Conservation (phyloP, 2,113 vertebrate species). For the Callipepla californica region DNA sequence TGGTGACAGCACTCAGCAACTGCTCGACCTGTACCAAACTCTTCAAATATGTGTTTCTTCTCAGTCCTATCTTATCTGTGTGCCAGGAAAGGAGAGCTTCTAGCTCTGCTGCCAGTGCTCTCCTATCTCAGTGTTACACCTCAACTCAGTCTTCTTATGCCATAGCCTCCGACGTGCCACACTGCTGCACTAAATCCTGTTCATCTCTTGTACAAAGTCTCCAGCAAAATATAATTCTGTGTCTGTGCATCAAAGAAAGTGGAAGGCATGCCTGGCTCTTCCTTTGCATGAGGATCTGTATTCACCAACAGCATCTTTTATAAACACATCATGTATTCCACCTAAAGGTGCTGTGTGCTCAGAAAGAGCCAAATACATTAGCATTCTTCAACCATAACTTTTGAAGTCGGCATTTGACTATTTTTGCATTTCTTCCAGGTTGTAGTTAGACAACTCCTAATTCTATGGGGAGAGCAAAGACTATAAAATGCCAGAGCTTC, state of each 20-base stretch:
- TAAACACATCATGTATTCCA: slow-evolving; percentile 74
- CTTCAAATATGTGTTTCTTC: not conserved
- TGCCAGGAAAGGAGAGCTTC: not conserved
- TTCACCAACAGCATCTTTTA: slow-evolving; percentile 33
- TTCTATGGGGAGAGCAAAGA: slow-evolving; percentile 73
- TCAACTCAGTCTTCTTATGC: not conserved
- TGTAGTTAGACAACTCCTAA: slow-evolving; percentile 78
- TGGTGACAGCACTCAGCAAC: not conserved
- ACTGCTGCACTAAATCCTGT: rapidly evolving
- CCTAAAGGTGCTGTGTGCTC: slow-evolving; percentile 69
- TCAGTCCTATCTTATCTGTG: not conserved
- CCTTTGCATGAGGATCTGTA: not conserved
- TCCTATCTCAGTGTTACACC: not conserved
- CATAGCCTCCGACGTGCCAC: not conserved
- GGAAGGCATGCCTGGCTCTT: not conserved
- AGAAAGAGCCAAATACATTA: slow-evolving; percentile 66
- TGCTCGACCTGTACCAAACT: not conserved
- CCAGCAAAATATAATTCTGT: not conserved
- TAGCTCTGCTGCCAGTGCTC: not conserved
- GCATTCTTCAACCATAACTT: slow-evolving; percentile 76
- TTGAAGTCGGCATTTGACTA: slow-evolving; percentile 80
- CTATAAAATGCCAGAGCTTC: slow-evolving; percentile 80
- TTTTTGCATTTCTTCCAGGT: slow-evolving; percentile 82
- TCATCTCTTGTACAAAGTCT: not conserved
- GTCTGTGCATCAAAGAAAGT: not conserved